Conservation (phyloP, 2,113 vertebrate species). For the Gila orcuttii region DNA sequence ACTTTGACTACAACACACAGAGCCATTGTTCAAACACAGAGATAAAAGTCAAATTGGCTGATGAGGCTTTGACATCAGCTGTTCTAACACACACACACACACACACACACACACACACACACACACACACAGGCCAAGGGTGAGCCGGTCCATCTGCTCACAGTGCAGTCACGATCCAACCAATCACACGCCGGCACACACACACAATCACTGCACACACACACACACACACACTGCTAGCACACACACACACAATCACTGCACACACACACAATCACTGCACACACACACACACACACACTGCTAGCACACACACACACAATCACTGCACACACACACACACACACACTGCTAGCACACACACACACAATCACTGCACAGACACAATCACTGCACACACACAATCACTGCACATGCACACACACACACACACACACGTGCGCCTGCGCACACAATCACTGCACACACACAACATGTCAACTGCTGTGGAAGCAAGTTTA, state of each 20-base stretch:
- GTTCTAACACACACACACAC: conserved; percentile 22
- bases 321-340: no score
- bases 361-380: no score
- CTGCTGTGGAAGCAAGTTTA: not conserved
- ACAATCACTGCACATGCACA: no score
- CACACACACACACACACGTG: no score
- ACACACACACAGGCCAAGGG: conserved; percentile 41
- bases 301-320: no score
- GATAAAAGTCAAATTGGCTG: conserved; percentile 20
- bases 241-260: not conserved
- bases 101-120: conserved; percentile 13
- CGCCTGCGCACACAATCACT: no score
- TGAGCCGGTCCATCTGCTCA: conserved; percentile 56
- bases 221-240: not conserved
- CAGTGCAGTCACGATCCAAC: conserved; percentile 31
- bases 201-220: not conserved
- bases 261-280: no score
- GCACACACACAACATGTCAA: not conserved
- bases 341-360: no score
- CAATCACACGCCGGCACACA: conserved; percentile 18
- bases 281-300: no score
- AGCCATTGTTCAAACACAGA: conserved; percentile 15
- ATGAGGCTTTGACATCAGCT: not conserved
- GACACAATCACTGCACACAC: no score
- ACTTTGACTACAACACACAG: conserved; percentile 16